Evolutionary conservation across 2,888 invertebrate species (phyloP).

Genomic region (Tipula vernalis): DNA sequence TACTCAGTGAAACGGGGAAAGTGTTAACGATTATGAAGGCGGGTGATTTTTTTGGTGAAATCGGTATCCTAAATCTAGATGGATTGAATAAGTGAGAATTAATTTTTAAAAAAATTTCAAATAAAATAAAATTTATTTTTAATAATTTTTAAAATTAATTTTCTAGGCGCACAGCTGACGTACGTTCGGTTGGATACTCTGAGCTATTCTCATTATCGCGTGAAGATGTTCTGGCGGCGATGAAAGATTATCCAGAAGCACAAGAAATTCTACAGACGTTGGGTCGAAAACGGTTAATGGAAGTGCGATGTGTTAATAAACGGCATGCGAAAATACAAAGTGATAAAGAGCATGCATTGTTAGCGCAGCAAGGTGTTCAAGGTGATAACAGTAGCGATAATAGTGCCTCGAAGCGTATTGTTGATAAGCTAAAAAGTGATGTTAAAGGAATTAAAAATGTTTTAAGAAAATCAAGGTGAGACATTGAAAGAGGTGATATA

Average conservation of each 20-base stretch:
- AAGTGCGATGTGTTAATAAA: slow-evolving; percentile 53
- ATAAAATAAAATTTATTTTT: not conserved
- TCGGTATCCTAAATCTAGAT: slow-evolving; percentile 89
- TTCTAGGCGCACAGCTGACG: slow-evolving; percentile 83
- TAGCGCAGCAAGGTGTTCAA: not conserved
- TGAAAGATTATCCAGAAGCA: slow-evolving; percentile 96
- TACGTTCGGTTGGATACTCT: slow-evolving; percentile 89
- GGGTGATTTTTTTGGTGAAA: slow-evolving; percentile 96
- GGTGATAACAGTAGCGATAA: slow-evolving; percentile 41
- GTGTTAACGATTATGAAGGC: slow-evolving; percentile 94
- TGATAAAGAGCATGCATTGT: slow-evolving; percentile 23
- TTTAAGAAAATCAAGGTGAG: slow-evolving; percentile 41
- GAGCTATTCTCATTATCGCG: slow-evolving; percentile 87
- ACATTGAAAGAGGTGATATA: slow-evolving; percentile 19
- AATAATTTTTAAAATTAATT: slow-evolving; percentile 5
- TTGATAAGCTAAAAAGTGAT: slow-evolving; percentile 71
- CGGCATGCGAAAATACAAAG: slow-evolving; percentile 31
- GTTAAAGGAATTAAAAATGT: slow-evolving; percentile 59
- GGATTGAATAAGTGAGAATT: slow-evolving; percentile 74
- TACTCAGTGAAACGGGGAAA: slow-evolving; percentile 85
- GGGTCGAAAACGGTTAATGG: slow-evolving; percentile 74
- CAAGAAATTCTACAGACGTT: slow-evolving; percentile 86
- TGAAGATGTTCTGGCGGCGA: slow-evolving; percentile 86
- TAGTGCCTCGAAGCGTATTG: slow-evolving; percentile 60
- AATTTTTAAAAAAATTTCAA: slow-evolving; percentile 5